Base-by-base conservation (phyloP, 2,888 invertebrate genomes). In the Oligia strigilis region DNA sequence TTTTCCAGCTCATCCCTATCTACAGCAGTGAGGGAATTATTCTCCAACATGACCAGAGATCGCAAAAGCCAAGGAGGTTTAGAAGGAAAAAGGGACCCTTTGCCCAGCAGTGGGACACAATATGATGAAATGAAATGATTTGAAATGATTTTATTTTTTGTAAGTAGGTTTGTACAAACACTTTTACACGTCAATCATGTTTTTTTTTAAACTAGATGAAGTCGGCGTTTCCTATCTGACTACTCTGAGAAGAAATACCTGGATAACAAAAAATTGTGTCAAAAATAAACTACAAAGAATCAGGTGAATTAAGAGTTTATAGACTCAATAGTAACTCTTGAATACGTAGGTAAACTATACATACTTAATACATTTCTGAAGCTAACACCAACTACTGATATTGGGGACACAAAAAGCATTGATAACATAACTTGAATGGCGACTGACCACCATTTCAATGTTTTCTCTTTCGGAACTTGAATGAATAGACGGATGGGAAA, bases 381-480 rank as follows among this genome's bases (percentile, higher is more conserved):
- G 19, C 58, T 49, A 70, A 36, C 58, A 13, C 4, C 23, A n/a
- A 36, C 4, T 49, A 52, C n/a, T 43, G 40, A 19, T 66, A 66
- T 43, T 49, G 11, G 29, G 67, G 13, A 9, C 52, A 77, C 52
- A 64, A 70, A 49, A 65, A 58, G 23, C 49, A 65, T 76, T 77
- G 78, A 77, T 55, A 29, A 62, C 43, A 66, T 78, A 46, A 71
- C 23, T 60, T 62, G 4, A 83, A 67, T 60, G 8, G 36, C 11
- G 6, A 60, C 19, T 72, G 60, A 83, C 29, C 66, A 67, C 29
- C 55, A 49, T 60, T 72, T 78, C 52, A 83, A 78, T 55, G 60
- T 77, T 60, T 52, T 19, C 40, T 64, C 17, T 60, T 46, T 66
- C 14, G 9, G 14, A 66, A 36, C 66, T 19, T 55, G 52, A 71